Evolutionary conservation across 2,797 vertebrate genomes (phyloP).

Genomic region (Manis crassicaudata): DNA sequence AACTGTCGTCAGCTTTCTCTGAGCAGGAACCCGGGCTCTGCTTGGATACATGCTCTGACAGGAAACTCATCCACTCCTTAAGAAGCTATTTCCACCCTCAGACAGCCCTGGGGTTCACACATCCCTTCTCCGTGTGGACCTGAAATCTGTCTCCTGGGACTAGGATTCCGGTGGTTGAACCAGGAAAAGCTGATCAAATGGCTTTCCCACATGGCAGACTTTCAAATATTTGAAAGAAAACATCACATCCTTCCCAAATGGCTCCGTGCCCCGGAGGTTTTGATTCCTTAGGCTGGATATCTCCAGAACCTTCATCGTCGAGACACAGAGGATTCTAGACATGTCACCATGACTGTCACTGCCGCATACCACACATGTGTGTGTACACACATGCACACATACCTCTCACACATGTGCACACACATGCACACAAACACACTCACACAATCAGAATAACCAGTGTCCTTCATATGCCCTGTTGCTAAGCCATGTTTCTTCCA

Average conservation of each 20-base stretch:
- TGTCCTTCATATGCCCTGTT: not conserved
- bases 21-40: accelerated
- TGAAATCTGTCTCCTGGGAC: accelerated
- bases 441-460: accelerated
- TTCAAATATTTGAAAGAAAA: not conserved
- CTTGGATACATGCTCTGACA: accelerated
- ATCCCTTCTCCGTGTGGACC: accelerated
- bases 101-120: accelerated
- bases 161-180: accelerated
- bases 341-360: accelerated
- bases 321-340: not conserved
- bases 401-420: too few relatives aligned
- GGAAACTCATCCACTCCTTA: not conserved
- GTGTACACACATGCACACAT: not conserved
- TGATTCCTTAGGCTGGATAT: accelerated
- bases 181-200: accelerated
- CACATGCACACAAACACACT: too few relatives aligned
- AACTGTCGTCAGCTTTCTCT: accelerated
- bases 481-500: not conserved
- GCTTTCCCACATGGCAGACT: accelerated
- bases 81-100: accelerated
- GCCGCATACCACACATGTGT: accelerated
- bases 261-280: accelerated
- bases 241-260: not conserved
- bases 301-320: not conserved